phyloP scores from a whole-genome alignment of 2,888 invertebrate genomes.

The Ormyrus thymus region DNA sequence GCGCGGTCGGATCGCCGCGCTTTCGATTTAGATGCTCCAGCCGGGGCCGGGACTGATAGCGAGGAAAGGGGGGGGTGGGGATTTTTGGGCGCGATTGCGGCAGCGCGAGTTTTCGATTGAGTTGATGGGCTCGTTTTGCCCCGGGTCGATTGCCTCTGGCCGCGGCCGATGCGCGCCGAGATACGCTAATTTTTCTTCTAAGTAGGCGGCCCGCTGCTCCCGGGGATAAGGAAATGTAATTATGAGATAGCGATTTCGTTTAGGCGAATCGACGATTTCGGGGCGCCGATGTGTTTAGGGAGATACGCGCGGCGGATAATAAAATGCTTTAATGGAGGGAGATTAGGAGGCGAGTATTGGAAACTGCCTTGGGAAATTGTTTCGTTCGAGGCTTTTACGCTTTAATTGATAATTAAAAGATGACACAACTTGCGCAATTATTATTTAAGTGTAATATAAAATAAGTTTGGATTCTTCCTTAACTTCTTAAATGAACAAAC shows the following conservation, averaged over 20 bases:
- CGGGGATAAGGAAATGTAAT: slow-evolving; percentile 39
- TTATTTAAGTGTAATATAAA: no score
- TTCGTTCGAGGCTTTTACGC: no score
- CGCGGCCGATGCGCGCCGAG: slow-evolving; percentile 33
- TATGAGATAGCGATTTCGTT: slow-evolving; percentile 42
- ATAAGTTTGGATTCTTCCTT: no score
- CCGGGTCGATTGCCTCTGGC: not conserved
- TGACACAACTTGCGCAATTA: no score
- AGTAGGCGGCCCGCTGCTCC: not conserved
- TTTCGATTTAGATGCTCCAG: slow-evolving; percentile 39
- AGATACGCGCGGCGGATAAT: not conserved
- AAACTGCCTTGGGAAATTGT: no score
- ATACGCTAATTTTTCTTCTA: slow-evolving; percentile 49
- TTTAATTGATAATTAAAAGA: no score
- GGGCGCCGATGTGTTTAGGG: not conserved
- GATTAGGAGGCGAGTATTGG: no score
- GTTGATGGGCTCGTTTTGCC: not conserved
- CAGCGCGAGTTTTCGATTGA: slow-evolving; percentile 11
- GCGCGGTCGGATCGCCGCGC: not conserved
- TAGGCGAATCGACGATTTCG: not conserved
- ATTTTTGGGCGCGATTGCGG: not conserved
- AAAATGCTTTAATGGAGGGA: not conserved
- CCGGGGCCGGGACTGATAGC: not conserved
- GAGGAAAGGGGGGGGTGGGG: not conserved
- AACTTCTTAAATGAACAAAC: no score